Evolutionary conservation across 2,113 vertebrate species (phyloP), one percentile per base, ranked within the genome.

Genomic region (Silurus meridionalis): DNA sequence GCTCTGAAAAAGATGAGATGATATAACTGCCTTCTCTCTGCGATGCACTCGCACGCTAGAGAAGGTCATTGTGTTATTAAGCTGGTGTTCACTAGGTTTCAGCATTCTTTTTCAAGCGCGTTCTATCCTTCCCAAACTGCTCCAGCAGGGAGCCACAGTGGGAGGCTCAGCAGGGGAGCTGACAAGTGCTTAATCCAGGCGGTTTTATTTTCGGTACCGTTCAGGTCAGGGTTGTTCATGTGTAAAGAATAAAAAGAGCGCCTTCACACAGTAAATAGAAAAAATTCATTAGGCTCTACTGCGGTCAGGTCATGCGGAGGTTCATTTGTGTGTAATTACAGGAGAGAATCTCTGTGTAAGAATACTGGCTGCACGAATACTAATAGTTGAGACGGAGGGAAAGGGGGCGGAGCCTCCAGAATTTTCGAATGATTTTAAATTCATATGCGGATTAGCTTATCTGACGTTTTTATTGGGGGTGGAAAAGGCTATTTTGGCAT

Each of bases 141-240:
- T 74, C 75, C 71, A 19, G 37, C 57, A 50, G 28, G 55, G 13
- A 61, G 55, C 19, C 23, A 2, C 55, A 63, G 58, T 25, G 72
- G 60, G 71, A 77, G 83, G 72, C 71, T 77, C 5, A n/a, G 21
- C 69, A 60, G 61, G 55, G n/a, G 14, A 9, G 69, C 83, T 61
- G 53, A 50, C 52, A 17, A 74, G 57, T 72, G 46, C 57, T 85
- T 28, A 64, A 85, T 78, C 9, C 21, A 75, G 25, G 25, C 6
- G 4, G 71, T 50, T 69, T 55, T 72, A n/a, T 50, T 50, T 37
- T 84, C 19, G 66, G 13, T 14, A 48, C 0, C 5, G 9, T 11
- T 58, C 15, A 46, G n/a, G 52, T 72, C 48, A 25, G 63, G 66
- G 10, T 14, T 10, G 17, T 15, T 52, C 60, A 8, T 46, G 52